Conservation (phyloP, 2,113 vertebrate species). For the Oriolus oriolus region DNA sequence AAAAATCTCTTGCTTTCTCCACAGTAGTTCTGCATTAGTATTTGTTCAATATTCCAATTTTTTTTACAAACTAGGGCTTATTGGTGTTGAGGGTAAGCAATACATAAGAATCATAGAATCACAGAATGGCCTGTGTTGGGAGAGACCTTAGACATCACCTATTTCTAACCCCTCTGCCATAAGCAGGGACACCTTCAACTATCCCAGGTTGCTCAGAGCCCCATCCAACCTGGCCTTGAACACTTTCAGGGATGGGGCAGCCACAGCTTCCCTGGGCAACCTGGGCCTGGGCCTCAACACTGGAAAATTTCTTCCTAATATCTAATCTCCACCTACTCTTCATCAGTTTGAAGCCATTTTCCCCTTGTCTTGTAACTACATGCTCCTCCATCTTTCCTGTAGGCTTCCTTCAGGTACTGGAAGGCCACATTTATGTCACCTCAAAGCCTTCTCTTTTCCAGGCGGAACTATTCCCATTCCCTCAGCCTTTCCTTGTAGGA, state of each 20-base stretch:
- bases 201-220: background rate
- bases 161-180: rapidly evolving
- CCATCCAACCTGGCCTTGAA: background rate
- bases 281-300: background rate
- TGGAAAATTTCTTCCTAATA: background rate
- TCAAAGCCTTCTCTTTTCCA: background rate
- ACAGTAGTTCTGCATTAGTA: background rate
- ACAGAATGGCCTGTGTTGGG: background rate
- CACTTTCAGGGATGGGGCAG: background rate
- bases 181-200: background rate
- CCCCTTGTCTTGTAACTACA: background rate
- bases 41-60: background rate
- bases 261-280: background rate
- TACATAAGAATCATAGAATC: background rate
- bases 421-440: background rate
- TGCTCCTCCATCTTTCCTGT: background rate
- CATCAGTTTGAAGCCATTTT: background rate
- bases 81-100: background rate
- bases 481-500: background rate
- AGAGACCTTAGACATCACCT: background rate
- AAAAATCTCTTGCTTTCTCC: background rate
- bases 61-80: background rate
- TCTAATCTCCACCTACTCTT: background rate
- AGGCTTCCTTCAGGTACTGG: background rate
- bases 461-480: background rate